Percentiles rank a stretch among this genome's conserved stretches.
phyloP scores from a whole-genome alignment of 1,140 invertebrate species.

The Drosophila bipectinata region DNA sequence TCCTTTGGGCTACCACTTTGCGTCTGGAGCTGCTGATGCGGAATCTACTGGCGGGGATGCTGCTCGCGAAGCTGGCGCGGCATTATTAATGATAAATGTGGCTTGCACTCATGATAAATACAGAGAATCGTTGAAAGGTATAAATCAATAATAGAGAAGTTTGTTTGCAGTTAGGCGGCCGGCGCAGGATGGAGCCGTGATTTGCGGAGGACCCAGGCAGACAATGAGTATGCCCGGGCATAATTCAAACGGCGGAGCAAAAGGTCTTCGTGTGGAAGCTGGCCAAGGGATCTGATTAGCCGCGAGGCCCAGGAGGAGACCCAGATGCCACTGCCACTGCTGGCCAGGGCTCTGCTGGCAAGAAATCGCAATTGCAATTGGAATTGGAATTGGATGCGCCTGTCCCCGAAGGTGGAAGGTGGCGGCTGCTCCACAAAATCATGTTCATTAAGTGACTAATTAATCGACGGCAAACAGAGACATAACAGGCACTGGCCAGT shows the following conservation, averaged over 20 bases:
- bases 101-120: conserved; percentile 83
- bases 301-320: conserved; percentile 43
- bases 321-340: conserved; percentile 8
- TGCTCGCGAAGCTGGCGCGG: conserved; percentile 51
- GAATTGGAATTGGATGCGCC: conserved; percentile 32
- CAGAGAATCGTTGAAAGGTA: conserved; percentile 83
- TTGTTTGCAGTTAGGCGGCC: conserved; percentile 76
- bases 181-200: conserved; percentile 61
- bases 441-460: conserved; percentile 73
- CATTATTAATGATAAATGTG: conserved; percentile 84
- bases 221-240: conserved; percentile 80
- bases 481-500: conserved; percentile 25
- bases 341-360: neutral
- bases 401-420: conserved; percentile 17
- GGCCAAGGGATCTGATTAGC: conserved; percentile 66
- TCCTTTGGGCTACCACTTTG: conserved; percentile 59
- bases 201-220: conserved; percentile 59
- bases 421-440: conserved; percentile 41
- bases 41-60: conserved; percentile 24
- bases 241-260: conserved; percentile 72
- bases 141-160: conserved; percentile 83
- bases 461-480: conserved; percentile 64
- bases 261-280: conserved; percentile 67
- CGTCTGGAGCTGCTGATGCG: conserved; percentile 34
- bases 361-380: conserved; percentile 16